A percentile compares a stretch with the other conserved stretches of the same genome.
phyloP scores from a whole-genome alignment of 2,113 vertebrate genomes.

The Bos javanicus region DNA sequence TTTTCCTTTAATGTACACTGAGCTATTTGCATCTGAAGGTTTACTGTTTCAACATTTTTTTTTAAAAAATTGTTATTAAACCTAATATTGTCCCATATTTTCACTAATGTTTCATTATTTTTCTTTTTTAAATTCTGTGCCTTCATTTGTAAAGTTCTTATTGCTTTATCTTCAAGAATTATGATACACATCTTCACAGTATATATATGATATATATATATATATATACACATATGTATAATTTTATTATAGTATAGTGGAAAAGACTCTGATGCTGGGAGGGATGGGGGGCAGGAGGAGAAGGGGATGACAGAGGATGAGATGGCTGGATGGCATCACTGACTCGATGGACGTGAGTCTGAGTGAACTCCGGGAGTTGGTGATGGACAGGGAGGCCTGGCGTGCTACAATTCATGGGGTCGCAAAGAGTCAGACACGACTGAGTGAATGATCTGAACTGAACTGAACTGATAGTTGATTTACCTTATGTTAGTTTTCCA shows the following conservation, averaged over 20 bases:
- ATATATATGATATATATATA: not conserved
- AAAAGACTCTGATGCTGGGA: too few species aligned
- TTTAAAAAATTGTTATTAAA: not conserved
- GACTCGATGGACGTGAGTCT: accelerated
- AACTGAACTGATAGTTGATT: not conserved
- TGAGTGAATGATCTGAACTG: too few species aligned
- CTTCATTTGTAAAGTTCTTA: not conserved
- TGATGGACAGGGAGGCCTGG: too few species aligned
- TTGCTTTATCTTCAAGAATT: not conserved
- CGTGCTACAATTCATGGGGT: too few species aligned
- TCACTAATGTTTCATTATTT: not conserved
- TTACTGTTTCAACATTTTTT: not conserved
- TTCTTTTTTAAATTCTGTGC: not conserved
- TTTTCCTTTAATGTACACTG: not conserved
- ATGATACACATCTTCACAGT: not conserved
- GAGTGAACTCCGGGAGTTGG: too few species aligned
- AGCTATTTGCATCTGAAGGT: not conserved
- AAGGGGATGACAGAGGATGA: too few species aligned
- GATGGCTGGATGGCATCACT: too few species aligned
- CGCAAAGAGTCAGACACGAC: too few species aligned
- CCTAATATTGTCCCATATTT: not conserved
- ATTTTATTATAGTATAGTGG: not conserved
- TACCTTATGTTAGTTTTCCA: not conserved
- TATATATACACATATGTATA: not conserved
- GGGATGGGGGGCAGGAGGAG: too few species aligned